Base-by-base conservation (phyloP, 2,113 vertebrate species). In the Gambusia holbrooki region DNA sequence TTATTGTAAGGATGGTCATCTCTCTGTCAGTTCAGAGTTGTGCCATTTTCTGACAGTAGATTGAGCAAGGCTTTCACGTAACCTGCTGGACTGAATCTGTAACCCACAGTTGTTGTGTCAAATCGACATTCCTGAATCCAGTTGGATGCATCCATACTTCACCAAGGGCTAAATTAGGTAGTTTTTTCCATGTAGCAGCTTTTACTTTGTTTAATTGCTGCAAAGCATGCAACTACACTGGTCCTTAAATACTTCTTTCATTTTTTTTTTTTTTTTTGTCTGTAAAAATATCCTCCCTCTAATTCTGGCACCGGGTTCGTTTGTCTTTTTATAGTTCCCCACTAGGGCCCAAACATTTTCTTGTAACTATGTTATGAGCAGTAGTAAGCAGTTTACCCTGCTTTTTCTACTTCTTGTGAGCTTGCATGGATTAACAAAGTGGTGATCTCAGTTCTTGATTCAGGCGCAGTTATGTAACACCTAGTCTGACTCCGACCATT, bases 371-470 rank as follows among this genome's bases (percentile, higher is more conserved):
- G 64, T 68, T 67, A 65, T 73, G 73, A 71, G 69, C 28, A 71
- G 32, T 22, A 58, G 7, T 81, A 77, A 54, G 66, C 62, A 64
- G 48, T 54, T 73, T 58, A 54, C 51, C 28, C 45, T 29, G 30
- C 60, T 45, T 15, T 1, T 61, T 75, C 71, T 80, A 61, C 64
- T 74, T 82, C 77, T 67, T 74, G 71, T 74, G 61, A 74, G 58
- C 75, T 58, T 48, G 79, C 69, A 66, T 78, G 66, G 69, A 81
- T 82, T 68, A 82, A 74, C 71, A 90, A 86, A 81, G 73, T 71
- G 84, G 65, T 71, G 85, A 81, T 84, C 66, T 64, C 48, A 84
- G 77, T 86, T 77, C 78, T 88, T 83, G 77, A 87, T 85, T 77
- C 30, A 0, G 74, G 65, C 82, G 77, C 68, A 74, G 67, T 88